phyloP scores from a whole-genome alignment of 2,113 vertebrate genomes.

The Nansenia antarctica region DNA sequence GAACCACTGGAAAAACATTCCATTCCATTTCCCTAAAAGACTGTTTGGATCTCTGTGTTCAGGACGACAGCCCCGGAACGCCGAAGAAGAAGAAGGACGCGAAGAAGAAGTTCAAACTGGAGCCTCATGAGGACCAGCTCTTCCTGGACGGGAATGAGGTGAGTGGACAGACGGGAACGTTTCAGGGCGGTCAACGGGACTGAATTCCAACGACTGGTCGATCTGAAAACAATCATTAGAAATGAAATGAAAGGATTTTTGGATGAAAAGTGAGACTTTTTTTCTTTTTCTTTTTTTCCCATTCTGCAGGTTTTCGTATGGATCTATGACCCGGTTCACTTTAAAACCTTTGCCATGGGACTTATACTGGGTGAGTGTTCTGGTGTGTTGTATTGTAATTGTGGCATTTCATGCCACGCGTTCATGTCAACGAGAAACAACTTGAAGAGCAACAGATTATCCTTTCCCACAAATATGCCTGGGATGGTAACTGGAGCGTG shows the following conservation, averaged over 20 bases:
- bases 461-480: not conserved
- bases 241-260: not conserved
- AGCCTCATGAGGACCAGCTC: constrained; percentile 95
- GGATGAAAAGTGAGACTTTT: not conserved
- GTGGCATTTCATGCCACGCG: too few species aligned
- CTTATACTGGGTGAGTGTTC: constrained; percentile 92
- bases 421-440: too few species aligned
- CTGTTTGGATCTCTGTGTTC: constrained; percentile 8
- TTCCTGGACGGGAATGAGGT: constrained; percentile 98
- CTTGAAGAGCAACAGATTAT: too few species aligned
- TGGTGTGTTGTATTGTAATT: too few species aligned
- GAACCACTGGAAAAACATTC: not conserved
- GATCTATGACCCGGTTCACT: constrained; percentile 98
- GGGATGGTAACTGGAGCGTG: too few species aligned
- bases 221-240: not conserved
- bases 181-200: not conserved
- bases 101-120: constrained; percentile 99
- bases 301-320: constrained; percentile 89
- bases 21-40: not conserved
- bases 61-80: constrained; percentile 94
- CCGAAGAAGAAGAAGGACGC: constrained; percentile 96
- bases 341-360: constrained; percentile 99
- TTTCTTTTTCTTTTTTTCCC: not conserved
- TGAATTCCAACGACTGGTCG: not conserved
- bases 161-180: constrained; percentile 1